Evolutionary conservation across 2,888 invertebrate genomes (phyloP).

Genomic region (Ephialtes manifestator): DNA sequence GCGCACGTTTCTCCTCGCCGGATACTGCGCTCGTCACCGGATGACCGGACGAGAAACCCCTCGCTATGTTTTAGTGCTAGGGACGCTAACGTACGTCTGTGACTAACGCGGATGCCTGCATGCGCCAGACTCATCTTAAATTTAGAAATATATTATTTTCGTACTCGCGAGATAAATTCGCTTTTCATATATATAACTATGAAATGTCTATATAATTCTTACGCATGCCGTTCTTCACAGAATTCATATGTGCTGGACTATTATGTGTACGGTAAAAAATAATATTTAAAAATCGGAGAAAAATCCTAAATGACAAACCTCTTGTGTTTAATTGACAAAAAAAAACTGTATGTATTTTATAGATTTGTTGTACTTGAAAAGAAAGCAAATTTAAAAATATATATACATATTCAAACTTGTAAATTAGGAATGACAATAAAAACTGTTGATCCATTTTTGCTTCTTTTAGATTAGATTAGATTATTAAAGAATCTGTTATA

Average conservation of each 20-base stretch:
- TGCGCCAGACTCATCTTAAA: slow-evolving; percentile 55
- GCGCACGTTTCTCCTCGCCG: slow-evolving; percentile 48
- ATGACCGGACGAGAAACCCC: slow-evolving; percentile 53
- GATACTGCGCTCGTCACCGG: slow-evolving; percentile 59
- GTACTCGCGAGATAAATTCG: slow-evolving; percentile 42
- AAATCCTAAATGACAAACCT: too few species aligned
- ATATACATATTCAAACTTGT: too few species aligned
- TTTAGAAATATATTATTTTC: slow-evolving; percentile 66
- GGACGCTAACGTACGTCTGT: slow-evolving; percentile 45
- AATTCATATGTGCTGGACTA: neutral
- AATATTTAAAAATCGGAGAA: too few species aligned
- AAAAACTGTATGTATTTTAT: too few species aligned
- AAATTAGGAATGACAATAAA: too few species aligned
- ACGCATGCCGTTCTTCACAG: neutral
- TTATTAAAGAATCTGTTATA: neutral
- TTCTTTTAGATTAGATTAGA: too few species aligned
- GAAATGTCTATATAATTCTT: neutral
- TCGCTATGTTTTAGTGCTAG: slow-evolving; percentile 49
- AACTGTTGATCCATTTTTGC: too few species aligned
- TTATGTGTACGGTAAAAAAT: too few species aligned
- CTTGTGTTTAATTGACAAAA: too few species aligned
- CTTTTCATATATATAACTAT: slow-evolving; percentile 21
- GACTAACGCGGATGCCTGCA: slow-evolving; percentile 46
- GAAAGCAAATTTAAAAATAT: too few species aligned
- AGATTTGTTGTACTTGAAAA: too few species aligned